Evolutionary conservation across 2,797 vertebrate species (phyloP).

Genomic region (Poecile montanus): DNA sequence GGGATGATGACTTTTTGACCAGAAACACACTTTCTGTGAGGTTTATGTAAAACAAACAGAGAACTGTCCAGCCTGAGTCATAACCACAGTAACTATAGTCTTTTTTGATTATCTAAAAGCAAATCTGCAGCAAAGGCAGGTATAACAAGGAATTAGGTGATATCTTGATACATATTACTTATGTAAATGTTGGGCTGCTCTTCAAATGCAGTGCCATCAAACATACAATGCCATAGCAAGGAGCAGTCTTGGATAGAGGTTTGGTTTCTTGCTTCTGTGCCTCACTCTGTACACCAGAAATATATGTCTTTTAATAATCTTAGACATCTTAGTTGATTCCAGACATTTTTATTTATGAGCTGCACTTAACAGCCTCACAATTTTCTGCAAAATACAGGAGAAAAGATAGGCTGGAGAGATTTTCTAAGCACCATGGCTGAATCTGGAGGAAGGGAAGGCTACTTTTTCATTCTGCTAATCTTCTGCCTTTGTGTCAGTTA

Average conservation of each 20-base stretch:
- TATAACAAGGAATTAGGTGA: background rate
- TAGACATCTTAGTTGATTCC: background rate
- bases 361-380: background rate
- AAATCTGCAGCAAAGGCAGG: background rate
- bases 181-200: background rate
- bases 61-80: background rate
- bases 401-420: background rate
- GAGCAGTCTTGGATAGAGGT: background rate
- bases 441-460: background rate
- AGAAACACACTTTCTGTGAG: background rate
- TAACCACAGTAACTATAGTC: background rate
- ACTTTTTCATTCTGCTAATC: background rate
- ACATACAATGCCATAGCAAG: background rate
- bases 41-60: background rate
- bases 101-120: background rate
- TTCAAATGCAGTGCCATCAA: background rate
- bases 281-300: background rate
- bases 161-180: background rate
- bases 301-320: background rate
- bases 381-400: background rate
- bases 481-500: background rate
- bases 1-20: background rate
- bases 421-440: background rate
- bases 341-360: background rate
- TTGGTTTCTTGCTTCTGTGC: background rate